Base-by-base conservation (phyloP, 2,888 invertebrate genomes). In the Drosophila mimetica region DNA sequence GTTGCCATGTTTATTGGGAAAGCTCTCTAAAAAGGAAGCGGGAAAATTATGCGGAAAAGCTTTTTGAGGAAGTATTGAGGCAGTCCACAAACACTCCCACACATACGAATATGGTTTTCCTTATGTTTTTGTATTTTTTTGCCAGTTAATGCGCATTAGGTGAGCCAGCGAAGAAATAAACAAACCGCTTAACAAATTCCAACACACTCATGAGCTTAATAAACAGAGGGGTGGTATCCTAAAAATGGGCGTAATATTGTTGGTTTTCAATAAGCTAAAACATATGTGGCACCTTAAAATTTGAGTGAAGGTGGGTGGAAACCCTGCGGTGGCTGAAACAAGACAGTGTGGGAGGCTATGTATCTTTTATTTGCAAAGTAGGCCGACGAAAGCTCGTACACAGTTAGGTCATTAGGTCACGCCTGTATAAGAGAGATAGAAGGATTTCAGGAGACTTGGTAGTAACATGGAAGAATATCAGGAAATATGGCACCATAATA, bases 31-130 rank as follows among this genome's bases (percentile, higher is more conserved):
- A 54, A 57, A 44, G 52, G 14, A 46, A 37, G 50, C 53, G 67
- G 22, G 51, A 60, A 75, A 79, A 74, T 79, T 54, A 77, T 83
- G 69, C 80, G 83, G 86, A 82, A 82, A 81, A 85, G 73, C 75
- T 65, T 70, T 63, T 52, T 20, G 53, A 64, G 79, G 64, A 79
- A 75, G 61, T 65, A 60, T 74, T 71, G 64, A 69, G 64, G 57
- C 73, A 77, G 59, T 65, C 70, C 63, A 47, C 20, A 55, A 47
- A 58, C 37, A 53, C 30, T 37, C 18, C n/a, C 36, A 51, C 50
- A 55, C 41, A 52, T 47, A 59, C 28, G 28, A 16, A 34, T 14
- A 32, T 18, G 44, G 2, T 52, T 44, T 37, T 14, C 7, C 16
- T 18, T 37, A 44, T 44, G 22, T 63, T 30, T 18, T 18, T 25